These are phyloP conservation scores for Orthonevra nobilis DNA, from an alignment of 2,888 invertebrate genomes.

Conservation along the genomic window DNA sequence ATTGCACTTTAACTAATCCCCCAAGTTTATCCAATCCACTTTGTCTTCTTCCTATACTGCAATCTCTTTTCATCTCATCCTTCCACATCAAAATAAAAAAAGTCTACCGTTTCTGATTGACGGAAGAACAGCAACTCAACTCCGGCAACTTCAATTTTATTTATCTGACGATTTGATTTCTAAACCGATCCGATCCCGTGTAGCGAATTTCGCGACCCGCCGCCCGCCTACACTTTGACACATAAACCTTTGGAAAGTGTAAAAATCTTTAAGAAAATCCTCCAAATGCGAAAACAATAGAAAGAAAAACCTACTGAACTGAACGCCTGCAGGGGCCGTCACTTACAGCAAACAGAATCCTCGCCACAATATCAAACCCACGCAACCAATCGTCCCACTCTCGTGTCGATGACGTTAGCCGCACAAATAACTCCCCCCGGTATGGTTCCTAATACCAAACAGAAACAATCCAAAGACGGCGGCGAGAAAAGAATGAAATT, in stretches of 20 bases:
- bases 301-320: constrained; percentile 32
- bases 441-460: neutral
- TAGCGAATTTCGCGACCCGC: constrained; percentile 7
- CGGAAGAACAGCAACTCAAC: neutral
- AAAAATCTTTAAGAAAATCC: constrained; percentile 55
- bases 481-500: constrained; percentile 19
- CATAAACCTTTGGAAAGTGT: constrained; percentile 33
- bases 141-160: constrained; percentile 46
- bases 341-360: constrained; percentile 21
- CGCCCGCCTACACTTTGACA: constrained; percentile 5
- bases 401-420: constrained; percentile 23
- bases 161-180: constrained; percentile 51
- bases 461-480: constrained; percentile 8
- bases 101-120: constrained; percentile 2
- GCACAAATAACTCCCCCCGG: constrained; percentile 16
- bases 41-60: constrained; percentile 6
- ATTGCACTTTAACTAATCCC: constrained; percentile 60
- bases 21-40: constrained; percentile 37
- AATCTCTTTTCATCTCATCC: constrained; percentile 16
- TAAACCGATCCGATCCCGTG: constrained; percentile 48
- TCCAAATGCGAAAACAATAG: constrained; percentile 54
- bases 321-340: constrained; percentile 5
- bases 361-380: neutral
- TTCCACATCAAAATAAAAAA: neutral
- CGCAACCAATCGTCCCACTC: too few species aligned